Base-by-base conservation (phyloP, 2,888 invertebrate genomes). In the Agapetus fuscipes region DNA sequence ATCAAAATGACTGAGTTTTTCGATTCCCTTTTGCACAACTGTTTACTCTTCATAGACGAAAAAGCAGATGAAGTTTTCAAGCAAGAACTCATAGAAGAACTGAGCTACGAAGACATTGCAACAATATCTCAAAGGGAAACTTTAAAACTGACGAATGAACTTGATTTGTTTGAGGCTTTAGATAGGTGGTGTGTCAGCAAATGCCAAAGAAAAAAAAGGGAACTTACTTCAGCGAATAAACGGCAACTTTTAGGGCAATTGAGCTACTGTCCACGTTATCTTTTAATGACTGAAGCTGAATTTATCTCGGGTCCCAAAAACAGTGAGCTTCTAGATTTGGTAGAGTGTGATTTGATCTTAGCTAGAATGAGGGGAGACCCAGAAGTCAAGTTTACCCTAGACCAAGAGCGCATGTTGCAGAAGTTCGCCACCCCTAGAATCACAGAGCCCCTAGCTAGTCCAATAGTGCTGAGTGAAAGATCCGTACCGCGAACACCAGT, bases 71-170 rank as follows among this genome's bases (percentile, higher is more conserved):
- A 57, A 26, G 64, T 80, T 9, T 57, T 81, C 6, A 56, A 54
- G 13, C 72, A 74, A 34, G 71, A 72, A 49, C 63, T 66, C 27
- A 66, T 80, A 27, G 66, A 74, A 45, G 79, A 83, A 41, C 61
- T 87, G 20, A 71, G 74, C 10, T 73, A 74, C 42, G 71, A 71
- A 26, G 81, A 82, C 49, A 62, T 87, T 17, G 62, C 72, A 3
- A 66, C 74, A 24, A 76, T 88, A 34, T 70, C 82, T 1, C 67
- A 67, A 35, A 71, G 86, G 4, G 80, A 84, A 48, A 78, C 78
- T 3, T 59, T 89, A 30, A 66, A 74, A 43, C 70, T 85, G 5
- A 64, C 72, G 1, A 74, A 66, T 45, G 84, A 85, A 56, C 57
- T 72, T 9, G 54, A 71, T 7, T 59, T 82, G 17, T 80, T 77